These are phyloP conservation scores for Phasia obesa DNA, from an alignment of 2,888 invertebrate genomes.

Conservation along the genomic window DNA sequence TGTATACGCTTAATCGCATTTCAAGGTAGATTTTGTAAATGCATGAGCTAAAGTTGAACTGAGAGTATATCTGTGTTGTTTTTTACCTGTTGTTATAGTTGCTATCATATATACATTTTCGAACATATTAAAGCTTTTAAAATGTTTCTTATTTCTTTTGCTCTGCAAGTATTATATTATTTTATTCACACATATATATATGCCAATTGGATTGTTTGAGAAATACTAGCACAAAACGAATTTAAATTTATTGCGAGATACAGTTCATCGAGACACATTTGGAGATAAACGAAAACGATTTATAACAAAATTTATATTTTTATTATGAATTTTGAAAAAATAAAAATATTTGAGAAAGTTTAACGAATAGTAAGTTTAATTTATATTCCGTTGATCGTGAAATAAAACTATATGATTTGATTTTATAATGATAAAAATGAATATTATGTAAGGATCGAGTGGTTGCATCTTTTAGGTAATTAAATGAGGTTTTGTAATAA, in stretches of 20 bases:
- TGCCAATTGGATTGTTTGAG: conserved; percentile 21
- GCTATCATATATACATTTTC: conserved; percentile 42
- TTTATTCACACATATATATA: background rate
- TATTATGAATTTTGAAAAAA: no score
- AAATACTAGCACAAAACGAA: conserved; percentile 2
- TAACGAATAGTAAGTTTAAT: no score
- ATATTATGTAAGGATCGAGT: no score
- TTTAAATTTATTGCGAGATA: conserved; percentile 21
- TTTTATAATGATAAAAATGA: no score
- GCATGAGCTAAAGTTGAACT: conserved; percentile 10
- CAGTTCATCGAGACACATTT: background rate
- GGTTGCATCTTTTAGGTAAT: no score
- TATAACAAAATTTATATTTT: no score
- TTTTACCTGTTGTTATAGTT: background rate
- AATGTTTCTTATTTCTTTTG: background rate
- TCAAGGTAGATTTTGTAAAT: conserved; percentile 34
- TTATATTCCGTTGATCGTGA: no score
- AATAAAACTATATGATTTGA: no score
- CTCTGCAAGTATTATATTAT: background rate
- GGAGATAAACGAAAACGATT: background rate
- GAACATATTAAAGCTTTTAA: conserved; percentile 40
- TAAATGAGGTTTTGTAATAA: no score
- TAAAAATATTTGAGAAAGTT: no score
- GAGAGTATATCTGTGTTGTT: conserved; percentile 17
- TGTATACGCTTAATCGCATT: conserved; percentile 48